A percentile compares a stretch with the other conserved stretches of the same genome.
Evolutionary conservation across 2,888 invertebrate genomes (phyloP).

Genomic region (Abrostola triplasia): DNA sequence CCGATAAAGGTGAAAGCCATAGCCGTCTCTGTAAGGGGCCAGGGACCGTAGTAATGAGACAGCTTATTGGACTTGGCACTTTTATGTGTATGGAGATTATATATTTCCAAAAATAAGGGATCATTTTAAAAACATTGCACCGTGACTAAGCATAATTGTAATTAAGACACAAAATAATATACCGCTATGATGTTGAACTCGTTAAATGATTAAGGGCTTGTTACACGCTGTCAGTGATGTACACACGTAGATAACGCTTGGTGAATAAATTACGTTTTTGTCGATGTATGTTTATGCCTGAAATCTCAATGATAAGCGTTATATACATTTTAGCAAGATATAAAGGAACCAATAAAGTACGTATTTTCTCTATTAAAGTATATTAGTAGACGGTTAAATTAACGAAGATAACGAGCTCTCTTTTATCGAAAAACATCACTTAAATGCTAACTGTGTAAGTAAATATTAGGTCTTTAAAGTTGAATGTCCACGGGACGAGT

Average conservation of each 20-base stretch:
- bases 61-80: no score
- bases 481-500: constrained; percentile 11
- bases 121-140: no score
- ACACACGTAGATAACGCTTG: background rate
- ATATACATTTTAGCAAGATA: background rate
- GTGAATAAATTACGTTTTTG: constrained; percentile 1
- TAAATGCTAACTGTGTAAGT: background rate
- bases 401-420: background rate
- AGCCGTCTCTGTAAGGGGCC: no score
- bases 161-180: no score
- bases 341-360: background rate
- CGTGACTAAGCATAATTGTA: no score
- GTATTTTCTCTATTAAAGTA: background rate
- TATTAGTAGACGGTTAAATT: background rate
- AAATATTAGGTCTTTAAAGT: background rate
- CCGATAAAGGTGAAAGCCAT: background rate
- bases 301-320: background rate
- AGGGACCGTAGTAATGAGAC: no score
- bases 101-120: no score
- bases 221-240: constrained; percentile 12
- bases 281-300: background rate
- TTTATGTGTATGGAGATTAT: no score
- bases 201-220: background rate
- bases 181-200: background rate
- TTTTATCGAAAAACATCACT: background rate